Evolutionary conservation across 1,140 invertebrate genomes (phyloP).

Genomic region (Araneus ventricosus): DNA sequence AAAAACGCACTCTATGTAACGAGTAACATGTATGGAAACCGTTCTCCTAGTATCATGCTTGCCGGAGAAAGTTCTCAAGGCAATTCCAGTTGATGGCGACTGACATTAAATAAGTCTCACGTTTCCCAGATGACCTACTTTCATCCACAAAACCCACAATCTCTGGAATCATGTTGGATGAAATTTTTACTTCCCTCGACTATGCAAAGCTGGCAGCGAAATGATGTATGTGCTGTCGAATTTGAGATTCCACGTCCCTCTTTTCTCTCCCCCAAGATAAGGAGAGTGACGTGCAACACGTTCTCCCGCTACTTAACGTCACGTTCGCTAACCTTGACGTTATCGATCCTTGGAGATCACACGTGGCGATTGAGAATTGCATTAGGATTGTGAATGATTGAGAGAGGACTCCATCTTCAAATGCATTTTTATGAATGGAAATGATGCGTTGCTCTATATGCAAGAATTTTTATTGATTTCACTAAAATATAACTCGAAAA

Average conservation of each 20-base stretch:
- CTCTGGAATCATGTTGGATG: conserved; percentile 9
- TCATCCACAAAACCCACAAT: not conserved
- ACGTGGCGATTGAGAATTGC: not conserved
- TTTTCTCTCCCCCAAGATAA: not conserved
- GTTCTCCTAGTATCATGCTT: too few species aligned
- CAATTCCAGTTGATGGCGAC: not conserved
- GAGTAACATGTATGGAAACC: too few species aligned
- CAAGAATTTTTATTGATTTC: too few species aligned
- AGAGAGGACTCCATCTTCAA: too few species aligned
- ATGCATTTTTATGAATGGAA: too few species aligned
- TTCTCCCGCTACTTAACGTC: conserved; percentile 29
- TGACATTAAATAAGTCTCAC: conserved; percentile 21
- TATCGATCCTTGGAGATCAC: not conserved
- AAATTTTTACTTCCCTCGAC: not conserved
- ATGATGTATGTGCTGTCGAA: conserved; percentile 52
- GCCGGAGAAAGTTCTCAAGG: not conserved
- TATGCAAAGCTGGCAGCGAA: conserved; percentile 52
- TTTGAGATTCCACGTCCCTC: conserved; percentile 6
- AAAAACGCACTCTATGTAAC: too few species aligned
- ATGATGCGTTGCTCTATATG: too few species aligned
- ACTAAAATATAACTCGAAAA: too few species aligned
- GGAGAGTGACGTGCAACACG: conserved; percentile 25
- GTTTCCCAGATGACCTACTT: conserved; percentile 10
- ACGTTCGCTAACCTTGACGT: not conserved
- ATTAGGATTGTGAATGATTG: too few species aligned